Conservation (phyloP, 2,113 vertebrate species). For the Onychorhynchus coronatus region DNA sequence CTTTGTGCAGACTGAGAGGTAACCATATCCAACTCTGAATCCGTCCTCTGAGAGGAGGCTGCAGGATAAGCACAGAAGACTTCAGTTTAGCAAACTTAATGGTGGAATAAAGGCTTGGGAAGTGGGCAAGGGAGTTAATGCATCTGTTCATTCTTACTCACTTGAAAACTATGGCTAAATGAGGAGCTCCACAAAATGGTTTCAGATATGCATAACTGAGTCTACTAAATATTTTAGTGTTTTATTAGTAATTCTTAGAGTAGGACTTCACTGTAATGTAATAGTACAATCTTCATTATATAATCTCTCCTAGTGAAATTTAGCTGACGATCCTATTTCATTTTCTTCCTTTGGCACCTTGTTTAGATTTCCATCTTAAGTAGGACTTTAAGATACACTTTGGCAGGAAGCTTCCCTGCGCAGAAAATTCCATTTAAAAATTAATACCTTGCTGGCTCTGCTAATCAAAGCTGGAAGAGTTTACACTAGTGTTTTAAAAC, state of each 20-base stretch:
- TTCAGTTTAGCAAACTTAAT: background rate
- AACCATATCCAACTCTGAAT: background rate
- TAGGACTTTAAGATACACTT: background rate
- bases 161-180: background rate
- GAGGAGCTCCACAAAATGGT: background rate
- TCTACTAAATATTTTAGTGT: conserved; percentile 9
- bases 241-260: conserved; percentile 19
- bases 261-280: background rate
- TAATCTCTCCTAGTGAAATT: background rate
- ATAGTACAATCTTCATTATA: background rate
- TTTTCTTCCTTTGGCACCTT: conserved; percentile 10
- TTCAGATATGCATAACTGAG: conserved; percentile 6
- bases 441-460: background rate
- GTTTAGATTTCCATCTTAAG: conserved; percentile 28
- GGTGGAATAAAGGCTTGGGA: background rate
- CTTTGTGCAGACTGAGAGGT: background rate
- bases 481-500: conserved; percentile 16
- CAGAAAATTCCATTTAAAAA: background rate
- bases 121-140: background rate
- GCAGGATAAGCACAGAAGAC: background rate
- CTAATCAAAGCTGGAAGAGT: conserved; percentile 7
- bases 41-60: background rate
- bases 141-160: background rate
- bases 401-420: background rate
- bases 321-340: background rate